Evolutionary conservation across 2,888 invertebrate species (phyloP).

Genomic region (Lasioglossum villosulum): DNA sequence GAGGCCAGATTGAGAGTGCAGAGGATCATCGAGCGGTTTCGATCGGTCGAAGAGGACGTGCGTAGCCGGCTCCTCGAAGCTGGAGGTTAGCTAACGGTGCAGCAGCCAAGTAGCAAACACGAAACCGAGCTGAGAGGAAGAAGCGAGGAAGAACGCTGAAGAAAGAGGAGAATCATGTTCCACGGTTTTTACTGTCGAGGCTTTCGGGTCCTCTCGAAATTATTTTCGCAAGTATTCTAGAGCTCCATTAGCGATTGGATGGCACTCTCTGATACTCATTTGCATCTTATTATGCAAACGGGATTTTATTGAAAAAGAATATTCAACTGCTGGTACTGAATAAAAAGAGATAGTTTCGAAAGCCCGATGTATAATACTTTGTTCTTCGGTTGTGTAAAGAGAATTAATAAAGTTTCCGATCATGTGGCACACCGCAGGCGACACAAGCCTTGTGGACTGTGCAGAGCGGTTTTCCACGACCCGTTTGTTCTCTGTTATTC

Average conservation of each 20-base stretch:
- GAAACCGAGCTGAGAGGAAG: slow-evolving; percentile 71
- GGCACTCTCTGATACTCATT: too few species aligned
- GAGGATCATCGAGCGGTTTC: slow-evolving; percentile 45
- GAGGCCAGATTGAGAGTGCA: slow-evolving; percentile 8
- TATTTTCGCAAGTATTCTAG: background rate
- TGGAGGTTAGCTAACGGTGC: slow-evolving; percentile 83
- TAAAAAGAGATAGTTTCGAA: background rate
- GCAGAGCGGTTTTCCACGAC: background rate
- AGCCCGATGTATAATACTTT: background rate
- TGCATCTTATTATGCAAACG: too few species aligned
- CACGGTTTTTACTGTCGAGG: background rate
- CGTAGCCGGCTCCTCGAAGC: slow-evolving; percentile 58
- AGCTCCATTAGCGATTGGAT: too few species aligned
- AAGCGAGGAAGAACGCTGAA: slow-evolving; percentile 17
- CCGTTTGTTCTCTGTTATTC: background rate
- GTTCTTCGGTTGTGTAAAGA: background rate
- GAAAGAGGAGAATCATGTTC: slow-evolving; percentile 35
- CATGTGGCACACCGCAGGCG: background rate
- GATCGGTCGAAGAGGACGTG: slow-evolving; percentile 59
- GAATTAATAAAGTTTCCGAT: background rate
- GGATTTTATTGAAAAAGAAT: too few species aligned
- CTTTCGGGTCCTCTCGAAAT: background rate
- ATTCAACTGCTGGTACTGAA: too few species aligned
- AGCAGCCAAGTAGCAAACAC: slow-evolving; percentile 80
- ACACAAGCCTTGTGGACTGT: background rate